phyloP scores from a whole-genome alignment of 2,113 vertebrate species.

The Oryzias celebensis region DNA sequence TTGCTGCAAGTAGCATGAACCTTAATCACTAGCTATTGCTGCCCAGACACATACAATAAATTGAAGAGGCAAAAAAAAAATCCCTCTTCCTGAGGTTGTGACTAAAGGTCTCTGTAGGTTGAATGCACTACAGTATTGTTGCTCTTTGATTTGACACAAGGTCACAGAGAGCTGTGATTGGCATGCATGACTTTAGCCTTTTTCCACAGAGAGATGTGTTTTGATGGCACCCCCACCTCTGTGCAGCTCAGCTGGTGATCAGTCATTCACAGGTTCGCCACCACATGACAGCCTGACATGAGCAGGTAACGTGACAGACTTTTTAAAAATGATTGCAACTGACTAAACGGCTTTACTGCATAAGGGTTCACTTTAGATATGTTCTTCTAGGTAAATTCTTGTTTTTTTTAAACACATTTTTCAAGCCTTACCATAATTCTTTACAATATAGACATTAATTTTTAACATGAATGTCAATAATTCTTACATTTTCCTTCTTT shows the following conservation, averaged over 20 bases:
- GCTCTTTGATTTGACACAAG: slow-evolving; percentile 61
- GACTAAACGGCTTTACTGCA: slow-evolving; percentile 31
- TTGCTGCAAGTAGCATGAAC: too few relatives aligned
- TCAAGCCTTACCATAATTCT: too few relatives aligned
- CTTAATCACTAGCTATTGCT: too few relatives aligned
- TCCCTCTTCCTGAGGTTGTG: background rate
- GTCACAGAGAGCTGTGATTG: slow-evolving; percentile 59
- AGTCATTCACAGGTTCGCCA: slow-evolving; percentile 60
- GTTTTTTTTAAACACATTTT: too few relatives aligned
- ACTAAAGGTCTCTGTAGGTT: background rate
- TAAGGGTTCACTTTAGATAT: background rate
- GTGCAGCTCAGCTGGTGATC: slow-evolving; percentile 51
- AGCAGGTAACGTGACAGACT: slow-evolving; percentile 48
- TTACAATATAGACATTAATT: too few relatives aligned
- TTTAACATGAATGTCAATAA: too few relatives aligned
- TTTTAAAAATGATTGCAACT: slow-evolving; percentile 31
- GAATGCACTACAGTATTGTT: slow-evolving; percentile 15
- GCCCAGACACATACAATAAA: too few relatives aligned
- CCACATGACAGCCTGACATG: slow-evolving; percentile 50
- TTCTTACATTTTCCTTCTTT: too few relatives aligned
- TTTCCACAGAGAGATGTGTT: slow-evolving; percentile 37
- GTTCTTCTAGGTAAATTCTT: too few relatives aligned
- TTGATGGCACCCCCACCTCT: slow-evolving; percentile 53
- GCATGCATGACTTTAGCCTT: slow-evolving; percentile 46
- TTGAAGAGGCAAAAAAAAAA: background rate